Conservation (phyloP, 1,140 invertebrate genomes). For the Propsilocerus akamusi region DNA sequence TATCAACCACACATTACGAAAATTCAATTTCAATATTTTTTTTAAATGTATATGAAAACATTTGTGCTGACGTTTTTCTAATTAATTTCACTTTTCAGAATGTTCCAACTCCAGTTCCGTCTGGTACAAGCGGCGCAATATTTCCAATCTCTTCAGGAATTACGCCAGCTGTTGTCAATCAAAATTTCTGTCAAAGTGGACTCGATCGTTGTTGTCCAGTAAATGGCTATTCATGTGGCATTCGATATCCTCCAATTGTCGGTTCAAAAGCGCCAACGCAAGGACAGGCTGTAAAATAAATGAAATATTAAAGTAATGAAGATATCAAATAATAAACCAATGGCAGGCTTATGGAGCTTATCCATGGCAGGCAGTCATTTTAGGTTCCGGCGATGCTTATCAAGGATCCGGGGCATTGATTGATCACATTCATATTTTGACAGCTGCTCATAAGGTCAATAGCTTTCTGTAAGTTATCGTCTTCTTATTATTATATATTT, state of each 20-base stretch:
- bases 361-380: conserved; percentile 25
- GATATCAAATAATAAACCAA: conserved; percentile 10
- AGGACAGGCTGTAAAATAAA: conserved; percentile 19
- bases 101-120: too few relatives aligned
- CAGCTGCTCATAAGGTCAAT: conserved; percentile 44
- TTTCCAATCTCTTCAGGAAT: background rate
- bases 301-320: too few relatives aligned
- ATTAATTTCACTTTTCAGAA: too few relatives aligned
- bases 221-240: conserved; percentile 19
- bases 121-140: too few relatives aligned
- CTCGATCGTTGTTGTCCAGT: conserved; percentile 17
- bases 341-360: conserved; percentile 15
- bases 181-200: conserved; percentile 14
- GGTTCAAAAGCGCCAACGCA: conserved; percentile 11
- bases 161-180: background rate
- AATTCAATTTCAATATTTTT: too few relatives aligned
- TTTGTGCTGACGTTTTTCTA: too few relatives aligned
- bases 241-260: conserved; percentile 16
- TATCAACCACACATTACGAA: too few relatives aligned
- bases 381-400: conserved; percentile 31
- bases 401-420: conserved; percentile 49
- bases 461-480: conserved; percentile 30
- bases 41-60: too few relatives aligned
- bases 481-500: background rate
- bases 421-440: conserved; percentile 38